A percentile compares a stretch with the other conserved stretches of the same genome.
Conservation (phyloP, 2,113 vertebrate species). For the Vanacampus margaritifer region DNA sequence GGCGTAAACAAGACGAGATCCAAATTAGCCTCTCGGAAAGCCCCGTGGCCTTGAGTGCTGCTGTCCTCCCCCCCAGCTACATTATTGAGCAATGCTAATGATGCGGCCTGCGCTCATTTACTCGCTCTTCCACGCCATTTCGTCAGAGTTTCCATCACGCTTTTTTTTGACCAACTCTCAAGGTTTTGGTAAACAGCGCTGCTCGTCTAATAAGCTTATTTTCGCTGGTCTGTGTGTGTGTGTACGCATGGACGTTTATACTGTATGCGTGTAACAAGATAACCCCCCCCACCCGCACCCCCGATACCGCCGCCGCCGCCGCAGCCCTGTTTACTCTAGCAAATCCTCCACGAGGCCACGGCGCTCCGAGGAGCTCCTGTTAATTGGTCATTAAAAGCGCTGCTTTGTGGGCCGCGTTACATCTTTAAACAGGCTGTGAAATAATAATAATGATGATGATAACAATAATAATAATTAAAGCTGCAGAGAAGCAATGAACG, state of each 20-base stretch:
- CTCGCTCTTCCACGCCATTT: constrained; percentile 66
- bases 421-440: constrained; percentile 80
- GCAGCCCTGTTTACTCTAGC: constrained; percentile 71
- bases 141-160: constrained; percentile 40
- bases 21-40: constrained; percentile 71
- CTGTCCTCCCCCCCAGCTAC: constrained; percentile 73
- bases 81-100: constrained; percentile 78
- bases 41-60: constrained; percentile 69
- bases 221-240: constrained; percentile 32
- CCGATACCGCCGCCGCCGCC: too few species aligned
- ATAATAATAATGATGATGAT: constrained; percentile 78
- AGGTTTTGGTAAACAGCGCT: constrained; percentile 64
- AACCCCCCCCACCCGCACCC: constrained; percentile 42
- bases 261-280: constrained; percentile 63
- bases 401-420: constrained; percentile 73
- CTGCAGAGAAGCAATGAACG: background rate
- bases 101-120: constrained; percentile 67
- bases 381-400: constrained; percentile 82
- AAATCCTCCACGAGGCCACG: constrained; percentile 64
- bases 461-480: constrained; percentile 3
- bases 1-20: constrained; percentile 52
- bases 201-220: constrained; percentile 70
- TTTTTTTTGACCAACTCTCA: constrained; percentile 58
- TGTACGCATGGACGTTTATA: constrained; percentile 43
- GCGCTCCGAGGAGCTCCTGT: constrained; percentile 63